Percentiles rank a stretch among this genome's conserved stretches.
phyloP scores from a whole-genome alignment of 2,888 invertebrate genomes.

The Deroplatys truncata region DNA sequence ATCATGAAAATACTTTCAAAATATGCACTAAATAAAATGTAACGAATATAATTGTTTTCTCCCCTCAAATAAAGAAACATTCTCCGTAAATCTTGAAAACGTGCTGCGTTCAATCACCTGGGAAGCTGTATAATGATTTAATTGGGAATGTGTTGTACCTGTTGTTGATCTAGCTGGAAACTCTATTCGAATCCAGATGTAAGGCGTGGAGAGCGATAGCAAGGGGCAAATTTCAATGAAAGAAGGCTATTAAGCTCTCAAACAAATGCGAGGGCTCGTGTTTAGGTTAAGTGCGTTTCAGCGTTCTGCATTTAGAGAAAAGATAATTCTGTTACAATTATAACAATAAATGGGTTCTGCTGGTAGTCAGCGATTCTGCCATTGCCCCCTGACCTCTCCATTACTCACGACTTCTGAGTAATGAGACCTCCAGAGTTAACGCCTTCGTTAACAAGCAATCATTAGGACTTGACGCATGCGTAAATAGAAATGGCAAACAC shows the following conservation, averaged over 20 bases:
- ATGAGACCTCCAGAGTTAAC: background rate
- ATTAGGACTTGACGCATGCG: background rate
- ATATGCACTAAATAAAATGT: too few relatives aligned
- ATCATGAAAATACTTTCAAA: too few relatives aligned
- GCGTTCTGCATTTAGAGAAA: background rate
- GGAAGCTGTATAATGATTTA: too few relatives aligned
- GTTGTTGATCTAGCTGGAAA: too few relatives aligned
- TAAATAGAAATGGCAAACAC: background rate
- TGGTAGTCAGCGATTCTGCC: background rate
- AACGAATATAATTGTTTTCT: too few relatives aligned
- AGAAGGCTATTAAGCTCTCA: background rate
- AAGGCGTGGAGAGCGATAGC: background rate
- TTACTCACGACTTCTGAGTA: background rate
- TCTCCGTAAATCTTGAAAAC: too few relatives aligned
- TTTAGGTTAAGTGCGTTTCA: background rate
- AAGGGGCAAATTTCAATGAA: background rate
- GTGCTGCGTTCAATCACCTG: too few relatives aligned
- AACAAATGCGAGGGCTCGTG: background rate
- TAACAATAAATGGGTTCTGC: background rate
- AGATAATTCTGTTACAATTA: background rate
- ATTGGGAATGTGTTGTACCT: too few relatives aligned
- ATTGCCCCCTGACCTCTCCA: background rate
- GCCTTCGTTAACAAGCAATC: background rate
- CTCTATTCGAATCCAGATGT: background rate
- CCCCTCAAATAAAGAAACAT: too few relatives aligned